These are phyloP conservation scores for Synergus japonicus DNA, from an alignment of 2,888 invertebrate genomes.

Conservation along the genomic window DNA sequence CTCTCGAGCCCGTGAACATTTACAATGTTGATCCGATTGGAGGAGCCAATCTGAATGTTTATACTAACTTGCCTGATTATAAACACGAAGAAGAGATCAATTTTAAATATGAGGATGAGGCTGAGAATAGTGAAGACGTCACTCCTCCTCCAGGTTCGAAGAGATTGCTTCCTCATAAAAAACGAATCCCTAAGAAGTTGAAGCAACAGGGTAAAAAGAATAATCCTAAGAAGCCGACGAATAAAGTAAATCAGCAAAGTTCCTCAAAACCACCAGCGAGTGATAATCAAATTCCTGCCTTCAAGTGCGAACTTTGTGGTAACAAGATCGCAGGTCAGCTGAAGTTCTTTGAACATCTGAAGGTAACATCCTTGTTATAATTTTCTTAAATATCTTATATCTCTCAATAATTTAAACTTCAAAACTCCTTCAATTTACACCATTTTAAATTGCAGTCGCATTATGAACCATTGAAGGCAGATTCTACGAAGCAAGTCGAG, in stretches of 20 bases:
- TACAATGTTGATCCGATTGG: constrained; percentile 73
- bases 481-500: constrained; percentile 66
- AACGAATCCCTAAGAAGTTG: constrained; percentile 88
- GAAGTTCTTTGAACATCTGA: constrained; percentile 91
- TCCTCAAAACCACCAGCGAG: constrained; percentile 55
- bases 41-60: constrained; percentile 67
- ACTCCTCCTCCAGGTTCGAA: constrained; percentile 77
- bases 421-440: constrained; percentile 5
- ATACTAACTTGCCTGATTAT: constrained; percentile 67
- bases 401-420: constrained; percentile 7
- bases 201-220: constrained; percentile 77
- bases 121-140: constrained; percentile 77
- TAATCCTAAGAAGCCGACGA: constrained; percentile 64
- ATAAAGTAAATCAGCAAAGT: constrained; percentile 59
- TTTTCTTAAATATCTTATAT: not conserved
- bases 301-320: constrained; percentile 89
- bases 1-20: constrained; percentile 69
- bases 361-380: constrained; percentile 79
- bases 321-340: constrained; percentile 87
- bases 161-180: constrained; percentile 91
- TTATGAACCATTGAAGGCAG: constrained; percentile 74
- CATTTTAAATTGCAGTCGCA: constrained; percentile 65
- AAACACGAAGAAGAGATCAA: constrained; percentile 73
- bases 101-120: constrained; percentile 76
- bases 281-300: constrained; percentile 77